Percentiles rank a stretch among this genome's conserved stretches.
Evolutionary conservation across 2,888 invertebrate genomes (phyloP).

Genomic region (Adela reaumurella): DNA sequence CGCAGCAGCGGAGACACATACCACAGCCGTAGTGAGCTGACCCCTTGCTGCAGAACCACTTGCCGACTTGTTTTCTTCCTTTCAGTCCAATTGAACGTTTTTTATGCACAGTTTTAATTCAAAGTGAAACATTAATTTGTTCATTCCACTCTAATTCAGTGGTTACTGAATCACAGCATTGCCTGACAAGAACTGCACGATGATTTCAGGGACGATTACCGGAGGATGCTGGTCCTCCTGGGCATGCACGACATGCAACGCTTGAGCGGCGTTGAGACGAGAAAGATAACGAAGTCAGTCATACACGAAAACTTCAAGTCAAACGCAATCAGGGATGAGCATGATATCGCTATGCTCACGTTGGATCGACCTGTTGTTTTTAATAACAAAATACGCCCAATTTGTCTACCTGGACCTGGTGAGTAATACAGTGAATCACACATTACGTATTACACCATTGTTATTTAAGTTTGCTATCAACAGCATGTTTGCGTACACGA

Average conservation of each 20-base stretch:
- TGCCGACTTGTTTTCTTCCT: too few relatives aligned
- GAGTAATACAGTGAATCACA: too few relatives aligned
- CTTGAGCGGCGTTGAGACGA: constrained; percentile 25
- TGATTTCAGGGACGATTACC: constrained; percentile 33
- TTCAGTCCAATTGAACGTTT: too few relatives aligned
- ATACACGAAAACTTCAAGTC: constrained; percentile 50
- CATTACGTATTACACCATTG: constrained; percentile 2
- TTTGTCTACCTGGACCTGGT: constrained; percentile 53
- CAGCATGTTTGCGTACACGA: too few relatives aligned
- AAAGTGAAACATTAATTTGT: too few relatives aligned
- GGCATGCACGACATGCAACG: constrained; percentile 45
- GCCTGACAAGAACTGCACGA: not conserved
- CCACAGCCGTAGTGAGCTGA: constrained; percentile 7
- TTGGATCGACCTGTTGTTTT: constrained; percentile 38
- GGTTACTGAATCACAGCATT: not conserved
- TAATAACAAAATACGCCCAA: constrained; percentile 36
- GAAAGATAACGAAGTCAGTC: constrained; percentile 29
- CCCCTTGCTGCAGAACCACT: constrained; percentile 11
- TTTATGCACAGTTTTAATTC: too few relatives aligned
- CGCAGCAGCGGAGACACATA: constrained; percentile 7
- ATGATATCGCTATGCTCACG: constrained; percentile 57
- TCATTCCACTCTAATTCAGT: too few relatives aligned
- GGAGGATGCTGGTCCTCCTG: constrained; percentile 31
- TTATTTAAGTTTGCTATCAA: too few relatives aligned
- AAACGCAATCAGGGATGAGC: constrained; percentile 47